These are phyloP conservation scores for Nymphalis c-album DNA, from an alignment of 2,888 invertebrate species.

Conservation along the genomic window DNA sequence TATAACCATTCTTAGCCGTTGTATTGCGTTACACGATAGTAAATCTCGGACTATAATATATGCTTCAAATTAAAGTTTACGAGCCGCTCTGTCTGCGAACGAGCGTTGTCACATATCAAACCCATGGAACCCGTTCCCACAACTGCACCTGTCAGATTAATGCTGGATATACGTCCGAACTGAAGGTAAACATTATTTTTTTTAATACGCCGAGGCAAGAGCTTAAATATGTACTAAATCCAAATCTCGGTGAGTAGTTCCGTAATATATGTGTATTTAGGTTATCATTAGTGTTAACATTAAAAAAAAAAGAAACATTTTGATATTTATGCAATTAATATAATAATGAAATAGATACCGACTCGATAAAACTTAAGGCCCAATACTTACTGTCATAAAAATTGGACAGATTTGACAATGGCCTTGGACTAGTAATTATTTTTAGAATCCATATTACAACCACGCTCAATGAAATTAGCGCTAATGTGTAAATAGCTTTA, in stretches of 20 bases:
- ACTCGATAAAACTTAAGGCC: not conserved
- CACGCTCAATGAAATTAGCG: not conserved
- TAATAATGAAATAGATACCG: no score
- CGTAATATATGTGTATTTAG: not conserved
- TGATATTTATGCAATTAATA: no score
- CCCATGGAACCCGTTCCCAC: slow-evolving; percentile 61
- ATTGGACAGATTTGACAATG: not conserved
- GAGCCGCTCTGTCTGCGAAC: slow-evolving; percentile 66
- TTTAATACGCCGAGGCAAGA: slow-evolving; percentile 30
- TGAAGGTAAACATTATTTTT: slow-evolving; percentile 54
- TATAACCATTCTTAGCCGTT: slow-evolving; percentile 54
- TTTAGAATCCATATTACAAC: not conserved
- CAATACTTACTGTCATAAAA: not conserved
- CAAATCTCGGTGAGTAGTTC: slow-evolving; percentile 4
- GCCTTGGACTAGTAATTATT: not conserved
- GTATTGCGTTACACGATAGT: slow-evolving; percentile 65
- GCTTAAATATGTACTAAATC: slow-evolving; percentile 11
- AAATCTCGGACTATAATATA: slow-evolving; percentile 69
- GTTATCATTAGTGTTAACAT: not conserved
- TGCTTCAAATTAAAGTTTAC: slow-evolving; percentile 70
- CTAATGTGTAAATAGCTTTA: slow-evolving; percentile 41
- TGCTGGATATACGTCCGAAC: slow-evolving; percentile 55
- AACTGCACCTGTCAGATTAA: slow-evolving; percentile 69
- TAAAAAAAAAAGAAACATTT: not conserved
- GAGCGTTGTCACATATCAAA: slow-evolving; percentile 68